phyloP scores from a whole-genome alignment of 2,113 vertebrate genomes.

The Macquaria ambigua region DNA sequence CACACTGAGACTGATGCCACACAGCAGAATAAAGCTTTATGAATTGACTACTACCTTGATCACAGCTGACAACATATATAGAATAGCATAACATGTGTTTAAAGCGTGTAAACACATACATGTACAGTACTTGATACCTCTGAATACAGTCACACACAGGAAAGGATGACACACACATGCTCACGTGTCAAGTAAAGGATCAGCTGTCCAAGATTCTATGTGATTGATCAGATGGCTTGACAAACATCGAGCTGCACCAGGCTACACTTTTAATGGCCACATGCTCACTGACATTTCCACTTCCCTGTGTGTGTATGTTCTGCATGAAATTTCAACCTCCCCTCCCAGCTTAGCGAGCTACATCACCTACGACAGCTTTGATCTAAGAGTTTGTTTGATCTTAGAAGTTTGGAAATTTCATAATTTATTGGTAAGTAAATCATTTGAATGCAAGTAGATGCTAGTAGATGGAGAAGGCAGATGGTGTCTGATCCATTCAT shows the following conservation, averaged over 20 bases:
- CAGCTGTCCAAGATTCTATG: constrained; percentile 6
- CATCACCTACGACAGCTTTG: constrained; percentile 61
- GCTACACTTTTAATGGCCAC: constrained; percentile 24
- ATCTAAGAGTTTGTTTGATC: constrained; percentile 63
- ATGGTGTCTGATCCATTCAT: constrained; percentile 59
- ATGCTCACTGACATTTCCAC: constrained; percentile 39
- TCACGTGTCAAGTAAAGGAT: not conserved
- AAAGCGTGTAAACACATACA: not conserved
- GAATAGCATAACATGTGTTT: not conserved
- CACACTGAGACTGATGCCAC: constrained; percentile 24
- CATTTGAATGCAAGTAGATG: constrained; percentile 41
- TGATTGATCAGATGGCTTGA: constrained; percentile 34
- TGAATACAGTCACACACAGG: constrained; percentile 7
- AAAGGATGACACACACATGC: constrained; percentile 3
- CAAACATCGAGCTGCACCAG: constrained; percentile 18
- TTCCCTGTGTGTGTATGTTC: constrained; percentile 20
- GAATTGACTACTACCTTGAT: constrained; percentile 4
- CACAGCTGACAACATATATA: constrained; percentile 5
- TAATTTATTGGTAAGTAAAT: constrained; percentile 57
- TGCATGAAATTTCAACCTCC: constrained; percentile 21
- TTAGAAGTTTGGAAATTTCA: constrained; percentile 57
- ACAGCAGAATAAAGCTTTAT: constrained; percentile 22
- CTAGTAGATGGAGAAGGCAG: constrained; percentile 45
- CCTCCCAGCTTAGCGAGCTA: constrained; percentile 36
- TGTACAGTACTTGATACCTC: not conserved